phyloP scores from a whole-genome alignment of 2,797 vertebrate genomes.

The Pteropus rufus region DNA sequence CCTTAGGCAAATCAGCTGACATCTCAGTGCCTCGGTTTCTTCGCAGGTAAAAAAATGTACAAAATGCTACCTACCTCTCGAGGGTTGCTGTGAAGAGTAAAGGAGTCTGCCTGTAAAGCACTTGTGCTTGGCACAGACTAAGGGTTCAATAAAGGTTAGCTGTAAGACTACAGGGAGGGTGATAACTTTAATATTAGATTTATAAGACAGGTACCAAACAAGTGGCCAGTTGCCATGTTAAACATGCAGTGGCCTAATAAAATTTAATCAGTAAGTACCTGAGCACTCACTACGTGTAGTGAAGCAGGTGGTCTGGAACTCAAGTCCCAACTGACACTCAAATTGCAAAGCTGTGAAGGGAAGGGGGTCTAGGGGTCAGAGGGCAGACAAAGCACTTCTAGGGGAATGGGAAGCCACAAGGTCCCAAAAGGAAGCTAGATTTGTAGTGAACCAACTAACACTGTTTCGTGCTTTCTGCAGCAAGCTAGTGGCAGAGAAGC shows the following conservation, averaged over 20 bases:
- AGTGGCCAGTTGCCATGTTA: background rate
- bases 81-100: background rate
- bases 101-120: background rate
- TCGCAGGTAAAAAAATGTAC: background rate
- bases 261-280: background rate
- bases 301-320: background rate
- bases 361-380: background rate
- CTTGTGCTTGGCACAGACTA: background rate
- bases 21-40: background rate
- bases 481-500: background rate
- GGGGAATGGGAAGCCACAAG: background rate
- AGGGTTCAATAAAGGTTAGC: background rate
- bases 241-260: background rate
- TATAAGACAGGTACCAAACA: background rate
- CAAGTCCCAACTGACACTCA: background rate
- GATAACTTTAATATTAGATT: background rate
- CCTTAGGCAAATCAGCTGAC: background rate
- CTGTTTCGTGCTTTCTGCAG: background rate
- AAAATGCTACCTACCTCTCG: background rate
- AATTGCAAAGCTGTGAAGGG: background rate
- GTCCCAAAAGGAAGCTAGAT: background rate
- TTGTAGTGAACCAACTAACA: background rate
- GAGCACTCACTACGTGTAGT: background rate
- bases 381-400: background rate
- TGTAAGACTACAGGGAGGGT: background rate